phyloP scores from a whole-genome alignment of 1,140 invertebrate genomes.

The Drosophila melanogaster region Release_6_plus_ISO1_MT NT_037436.4:6863001-6863500 shows the following conservation, averaged over 20 bases:
- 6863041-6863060: conserved; percentile 72
- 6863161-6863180: conserved; percentile 45
- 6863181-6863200: conserved; percentile 13
- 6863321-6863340: conserved; percentile 46
- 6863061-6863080: conserved; percentile 66
- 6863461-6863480: conserved; percentile 44
- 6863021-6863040: conserved; percentile 65
- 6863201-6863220: conserved; percentile 23
- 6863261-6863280: conserved; percentile 21
- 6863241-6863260: conserved; percentile 10
- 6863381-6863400: conserved; percentile 23
- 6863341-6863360: conserved; percentile 15
- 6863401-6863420: conserved; percentile 41
- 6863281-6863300: conserved; percentile 64
- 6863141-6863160: conserved; percentile 53
- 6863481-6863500: conserved; percentile 1
- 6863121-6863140: conserved; percentile 46
- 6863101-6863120: conserved; percentile 66
- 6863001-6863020: conserved; percentile 73
- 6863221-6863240: conserved; percentile 2
- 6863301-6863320: conserved; percentile 73
- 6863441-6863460: conserved; percentile 55
- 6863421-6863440: conserved; percentile 52
- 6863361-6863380: conserved; percentile 7
- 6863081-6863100: conserved; percentile 82